Evolutionary conservation across 1,140 invertebrate species (phyloP), one percentile per base, ranked within the genome.

Genomic region (Caenorhabditis elegans): DNA sequence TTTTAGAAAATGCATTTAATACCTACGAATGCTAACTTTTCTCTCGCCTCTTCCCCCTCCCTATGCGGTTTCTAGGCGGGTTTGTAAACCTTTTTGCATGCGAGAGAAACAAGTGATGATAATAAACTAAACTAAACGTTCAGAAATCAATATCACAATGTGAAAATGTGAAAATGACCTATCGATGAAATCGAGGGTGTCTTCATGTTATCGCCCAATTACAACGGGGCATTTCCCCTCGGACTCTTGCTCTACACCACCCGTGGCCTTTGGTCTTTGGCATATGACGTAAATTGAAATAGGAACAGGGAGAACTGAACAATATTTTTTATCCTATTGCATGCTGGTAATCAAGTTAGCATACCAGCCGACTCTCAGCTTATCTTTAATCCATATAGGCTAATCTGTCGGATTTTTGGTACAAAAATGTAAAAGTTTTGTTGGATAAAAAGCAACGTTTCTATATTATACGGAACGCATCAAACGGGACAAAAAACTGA

Each of bases 91-190:
- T n/a, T n/a, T n/a, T n/a, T n/a, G n/a, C n/a, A n/a, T 43, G 39
- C 39, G 15, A 43, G 15, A 43, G 39, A 43, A 15, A 5, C 2
- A 8, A 10, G 24, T 60, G 28, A 34, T 34, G 60, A 70, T 70
- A 39, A 39, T 36, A 70, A 70, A 70, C 31, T 70, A 43, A 43
- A 70, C 31, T 70, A 43, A 43, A 70, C 31, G 60, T 39, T 70
- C 60, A 70, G 13, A 70, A 70, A 70, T 70, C 60, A 43, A 70
- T 70, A 70, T 70, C 60, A 70, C 60, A 70, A 60, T 60, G 39
- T 8, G 53, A 34, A 17, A 70, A 60, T 60, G 39, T 8, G 53
- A 34, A 17, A 39, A 39, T 39, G 34, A 39, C 34, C 60, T 70
- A 70, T 70, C 60, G 43, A 43, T 70, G 34, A n/a, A 31, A 34